Evolutionary conservation across 2,888 invertebrate species (phyloP).

Genomic region (Gasteruption jaculator): DNA sequence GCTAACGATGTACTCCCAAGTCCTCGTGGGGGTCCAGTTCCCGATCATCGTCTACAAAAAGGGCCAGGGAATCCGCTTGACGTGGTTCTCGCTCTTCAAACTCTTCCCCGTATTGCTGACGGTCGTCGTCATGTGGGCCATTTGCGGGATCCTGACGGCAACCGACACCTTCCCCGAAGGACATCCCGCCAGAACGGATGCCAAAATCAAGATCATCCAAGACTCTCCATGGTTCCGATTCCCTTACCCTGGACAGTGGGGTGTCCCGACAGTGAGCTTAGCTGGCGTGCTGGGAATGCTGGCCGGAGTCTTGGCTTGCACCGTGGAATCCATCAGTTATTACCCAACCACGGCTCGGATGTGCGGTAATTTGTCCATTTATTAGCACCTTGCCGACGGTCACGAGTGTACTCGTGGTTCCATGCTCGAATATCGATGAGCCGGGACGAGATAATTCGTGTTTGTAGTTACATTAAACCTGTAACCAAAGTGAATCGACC

Average conservation of each 20-base stretch:
- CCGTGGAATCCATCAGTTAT: conserved; percentile 81
- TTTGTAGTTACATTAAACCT: too few relatives aligned
- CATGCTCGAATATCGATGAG: too few relatives aligned
- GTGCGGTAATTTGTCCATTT: conserved; percentile 58
- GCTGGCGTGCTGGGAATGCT: conserved; percentile 73
- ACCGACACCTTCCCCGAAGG: conserved; percentile 61
- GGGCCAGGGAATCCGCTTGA: conserved; percentile 56
- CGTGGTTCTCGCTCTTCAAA: conserved; percentile 70
- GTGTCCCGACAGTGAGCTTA: conserved; percentile 66
- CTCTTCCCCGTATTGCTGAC: conserved; percentile 75
- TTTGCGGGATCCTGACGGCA: conserved; percentile 67
- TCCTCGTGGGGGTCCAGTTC: conserved; percentile 63
- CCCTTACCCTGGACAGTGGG: conserved; percentile 83
- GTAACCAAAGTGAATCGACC: too few relatives aligned
- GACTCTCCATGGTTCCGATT: conserved; percentile 76
- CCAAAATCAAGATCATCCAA: conserved; percentile 64
- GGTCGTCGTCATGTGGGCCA: conserved; percentile 71
- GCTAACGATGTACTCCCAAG: conserved; percentile 76
- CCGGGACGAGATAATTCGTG: too few relatives aligned
- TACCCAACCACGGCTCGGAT: conserved; percentile 86
- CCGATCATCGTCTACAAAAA: conserved; percentile 61
- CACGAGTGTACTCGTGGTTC: too few relatives aligned
- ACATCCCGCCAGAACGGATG: conserved; percentile 72
- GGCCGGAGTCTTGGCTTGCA: conserved; percentile 74
- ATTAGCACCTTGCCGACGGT: too few relatives aligned